Percentiles rank a stretch among this genome's conserved stretches.
Conservation (phyloP, 2,888 invertebrate species). For the Octonoba sinensis region DNA sequence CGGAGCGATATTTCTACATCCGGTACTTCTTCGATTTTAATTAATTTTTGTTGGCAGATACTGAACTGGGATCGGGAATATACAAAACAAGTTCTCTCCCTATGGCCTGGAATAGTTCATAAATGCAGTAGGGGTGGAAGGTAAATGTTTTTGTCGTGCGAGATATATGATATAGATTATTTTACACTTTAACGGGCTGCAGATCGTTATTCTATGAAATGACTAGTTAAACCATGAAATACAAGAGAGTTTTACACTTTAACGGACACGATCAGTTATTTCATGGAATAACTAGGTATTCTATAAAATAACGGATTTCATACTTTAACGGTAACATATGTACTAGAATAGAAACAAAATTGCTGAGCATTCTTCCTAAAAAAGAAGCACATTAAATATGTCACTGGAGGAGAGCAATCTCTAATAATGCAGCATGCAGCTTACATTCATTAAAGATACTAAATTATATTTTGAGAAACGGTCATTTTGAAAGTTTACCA, state of each 20-base stretch:
- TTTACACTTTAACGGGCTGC: no score
- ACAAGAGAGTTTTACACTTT: slow-evolving; percentile 15
- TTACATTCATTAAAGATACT: no score
- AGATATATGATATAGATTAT: no score
- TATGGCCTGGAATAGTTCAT: slow-evolving; percentile 53
- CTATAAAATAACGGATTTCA: slow-evolving; percentile 23
- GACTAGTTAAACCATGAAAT: slow-evolving; percentile 15
- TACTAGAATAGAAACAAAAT: no score
- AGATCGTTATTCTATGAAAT: not conserved
- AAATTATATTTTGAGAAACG: no score
- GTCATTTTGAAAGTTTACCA: no score
- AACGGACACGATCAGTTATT: slow-evolving; percentile 23
- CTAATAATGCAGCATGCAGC: no score
- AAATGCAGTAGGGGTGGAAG: slow-evolving; percentile 57
- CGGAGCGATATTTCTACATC: slow-evolving; percentile 45
- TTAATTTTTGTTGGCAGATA: slow-evolving; percentile 10
- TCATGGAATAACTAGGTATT: slow-evolving; percentile 20
- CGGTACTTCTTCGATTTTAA: slow-evolving; percentile 42
- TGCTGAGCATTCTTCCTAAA: no score
- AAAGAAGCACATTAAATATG: no score
- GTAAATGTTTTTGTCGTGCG: not conserved
- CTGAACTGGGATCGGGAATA: slow-evolving; percentile 3
- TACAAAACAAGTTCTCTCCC: slow-evolving; percentile 38
- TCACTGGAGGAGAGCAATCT: no score
- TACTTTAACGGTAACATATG: slow-evolving; percentile 14